Base-by-base conservation (phyloP, 2,113 vertebrate genomes). In the Verasper variegatus region DNA sequence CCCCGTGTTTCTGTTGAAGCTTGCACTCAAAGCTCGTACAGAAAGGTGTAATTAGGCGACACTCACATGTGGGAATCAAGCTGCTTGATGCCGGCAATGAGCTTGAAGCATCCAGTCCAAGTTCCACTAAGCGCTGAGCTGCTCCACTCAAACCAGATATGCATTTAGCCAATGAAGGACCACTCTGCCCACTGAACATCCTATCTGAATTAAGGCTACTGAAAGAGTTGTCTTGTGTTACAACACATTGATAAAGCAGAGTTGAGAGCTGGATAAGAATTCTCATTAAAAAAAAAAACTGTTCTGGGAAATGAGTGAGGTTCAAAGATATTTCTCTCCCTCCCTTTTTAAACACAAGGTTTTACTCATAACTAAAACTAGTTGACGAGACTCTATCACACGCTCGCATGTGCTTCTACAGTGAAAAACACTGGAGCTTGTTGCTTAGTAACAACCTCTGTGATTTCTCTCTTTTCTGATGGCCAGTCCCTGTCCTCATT, bases 401-500 rank as follows among this genome's bases (percentile, higher is more conserved):
- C 26, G 31, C 64, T 82, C 31, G 31, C 7, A 31, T 5, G 31
- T 31, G 31, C 31, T 31, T 31, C 6, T 31, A 31, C 31, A 31
- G 31, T 31, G 31, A 31, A 83, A 70, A 83, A 76, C 72, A 79
- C 68, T 35, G 55, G 40, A 26, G 78, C 83, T 74, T 81, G 91
- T 92, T 93, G 92, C 91, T 86, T 88, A 84, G 92, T 85, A 92
- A 93, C 90, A 68, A 71, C 60, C 12, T 68, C 60, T 83, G 49
- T 9, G 4, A 60, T 23, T 74, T 47, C 64, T 54, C 15, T n/a
- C 20, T 57, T 59, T 37, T 68, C 54, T 81, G 49, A 89, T 75
- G 31, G n/a, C 70, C 58, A 51, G 74, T 82, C 72, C 68, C 58
- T 45, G 74, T 83, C 74, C 71, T 85, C 83, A 89, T 89, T 90